These are phyloP conservation scores for Mus minutoides DNA, from an alignment of 2,797 vertebrate genomes.

Conservation along the genomic window DNA sequence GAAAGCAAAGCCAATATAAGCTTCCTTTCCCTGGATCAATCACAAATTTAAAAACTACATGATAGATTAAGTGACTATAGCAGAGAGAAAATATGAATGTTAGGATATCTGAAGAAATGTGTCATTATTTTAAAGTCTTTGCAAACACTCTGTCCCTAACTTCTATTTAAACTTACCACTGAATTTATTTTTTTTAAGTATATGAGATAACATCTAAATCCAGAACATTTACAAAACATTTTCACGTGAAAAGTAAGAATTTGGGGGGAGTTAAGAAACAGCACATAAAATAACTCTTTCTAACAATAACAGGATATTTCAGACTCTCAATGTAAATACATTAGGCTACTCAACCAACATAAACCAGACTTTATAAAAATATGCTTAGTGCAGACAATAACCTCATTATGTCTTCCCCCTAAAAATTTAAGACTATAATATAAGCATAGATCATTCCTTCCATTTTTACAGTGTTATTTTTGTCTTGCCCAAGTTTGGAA, in stretches of 20 bases:
- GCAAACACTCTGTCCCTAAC: background rate
- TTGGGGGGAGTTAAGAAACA: background rate
- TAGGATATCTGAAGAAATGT: slow-evolving; percentile 45
- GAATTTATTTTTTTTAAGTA: slow-evolving; percentile 32
- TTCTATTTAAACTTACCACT: slow-evolving; percentile 12
- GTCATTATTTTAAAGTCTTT: slow-evolving; percentile 49
- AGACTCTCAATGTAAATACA: slow-evolving; percentile 58
- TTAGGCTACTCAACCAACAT: slow-evolving; percentile 28
- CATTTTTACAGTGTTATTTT: slow-evolving; percentile 31
- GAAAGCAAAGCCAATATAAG: slow-evolving; percentile 50
- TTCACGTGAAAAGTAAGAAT: slow-evolving; percentile 35
- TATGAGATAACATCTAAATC: slow-evolving; percentile 9
- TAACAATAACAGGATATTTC: slow-evolving; percentile 64
- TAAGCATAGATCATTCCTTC: slow-evolving; percentile 60
- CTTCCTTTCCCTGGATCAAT: slow-evolving; percentile 43
- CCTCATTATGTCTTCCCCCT: slow-evolving; percentile 1
- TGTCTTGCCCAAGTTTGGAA: slow-evolving; percentile 37
- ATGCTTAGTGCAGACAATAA: slow-evolving; percentile 36
- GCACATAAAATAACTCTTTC: slow-evolving; percentile 32
- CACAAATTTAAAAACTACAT: background rate
- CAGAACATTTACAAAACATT: slow-evolving; percentile 43
- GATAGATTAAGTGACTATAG: slow-evolving; percentile 41
- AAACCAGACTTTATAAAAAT: slow-evolving; percentile 59
- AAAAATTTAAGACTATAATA: slow-evolving; percentile 22
- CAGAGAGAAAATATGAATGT: slow-evolving; percentile 8